These are phyloP conservation scores for Echinops telfairi DNA, from an alignment of 2,113 vertebrate genomes.

Conservation along the genomic window DNA sequence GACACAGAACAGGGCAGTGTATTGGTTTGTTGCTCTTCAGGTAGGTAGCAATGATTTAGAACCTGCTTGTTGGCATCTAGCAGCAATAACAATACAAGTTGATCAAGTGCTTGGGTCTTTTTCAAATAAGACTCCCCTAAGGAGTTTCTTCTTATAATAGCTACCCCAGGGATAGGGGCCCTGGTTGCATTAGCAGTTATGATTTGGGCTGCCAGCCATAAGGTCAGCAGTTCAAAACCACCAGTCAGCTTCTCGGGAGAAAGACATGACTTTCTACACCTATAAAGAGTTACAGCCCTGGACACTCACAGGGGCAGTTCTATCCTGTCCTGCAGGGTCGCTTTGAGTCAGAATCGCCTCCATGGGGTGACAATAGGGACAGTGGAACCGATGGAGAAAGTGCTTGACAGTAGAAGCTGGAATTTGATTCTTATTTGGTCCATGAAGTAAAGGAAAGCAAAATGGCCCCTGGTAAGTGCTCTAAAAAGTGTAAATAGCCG, in stretches of 20 bases:
- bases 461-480: neutral
- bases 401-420: neutral
- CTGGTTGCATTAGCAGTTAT: no score
- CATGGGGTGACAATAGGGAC: neutral
- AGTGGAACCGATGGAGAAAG: slow-evolving; percentile 13
- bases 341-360: no score
- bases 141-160: neutral
- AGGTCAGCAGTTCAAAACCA: no score
- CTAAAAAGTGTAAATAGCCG: neutral
- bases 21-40: neutral
- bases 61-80: neutral
- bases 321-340: no score
- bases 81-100: neutral
- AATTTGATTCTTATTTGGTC: slow-evolving; percentile 23
- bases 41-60: no score
- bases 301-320: no score
- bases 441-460: neutral
- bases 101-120: slow-evolving; percentile 27
- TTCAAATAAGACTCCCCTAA: slow-evolving; percentile 52
- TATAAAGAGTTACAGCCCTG: no score
- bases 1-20: neutral
- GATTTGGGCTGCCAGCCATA: no score
- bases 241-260: no score
- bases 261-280: no score
- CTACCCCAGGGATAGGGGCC: no score